Base-by-base conservation (phyloP, 2,888 invertebrate genomes). In the Conus canariensis region DNA sequence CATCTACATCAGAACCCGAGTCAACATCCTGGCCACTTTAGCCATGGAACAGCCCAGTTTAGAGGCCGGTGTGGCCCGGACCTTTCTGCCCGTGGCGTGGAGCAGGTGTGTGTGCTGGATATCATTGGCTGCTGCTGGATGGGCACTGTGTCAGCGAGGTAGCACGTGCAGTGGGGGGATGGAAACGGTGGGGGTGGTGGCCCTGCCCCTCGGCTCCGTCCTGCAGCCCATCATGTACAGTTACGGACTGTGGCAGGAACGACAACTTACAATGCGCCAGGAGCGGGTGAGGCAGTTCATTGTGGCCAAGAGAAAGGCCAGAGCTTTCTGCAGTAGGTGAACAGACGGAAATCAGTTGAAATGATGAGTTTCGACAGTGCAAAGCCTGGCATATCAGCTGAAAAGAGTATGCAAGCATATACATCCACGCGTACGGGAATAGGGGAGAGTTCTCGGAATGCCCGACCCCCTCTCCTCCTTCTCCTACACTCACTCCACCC, bases 211-310 rank as follows among this genome's bases (percentile, higher is more conserved):
- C 19, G 45, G 30, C 16, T 30, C 80, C 22, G 80, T 80, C 10
- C 80, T 80, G 30, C 80, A 80, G 80, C 80, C 80, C 16, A 14
- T 45, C 4, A 30, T 80, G 80, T 45, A 80, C 45, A 22, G 30
- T 3, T 80, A 80, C 45, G 80, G 80, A 6, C 30, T 80, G 80
- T 80, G 80, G 80, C 80, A 45, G 45, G 80, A 80, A 30, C 30
- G 80, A 30, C 80, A 80, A 30, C 80, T 6, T 4, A 5, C 10
- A 16, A 8, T 6, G 30, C 80, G 22, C 19, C 80, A 80, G 80
- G 80, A 80, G 80, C 30, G 80, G 30, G 80, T 80, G 30, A 80
- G 30, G 80, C 80, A 80, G 80, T 80, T 80, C 80, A 12, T 80
- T 9, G 3, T 45, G 45, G 80, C 80, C 80, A 45, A 80, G 80